Conservation (phyloP, 2,113 vertebrate genomes). For the Okapia johnstoni region DNA sequence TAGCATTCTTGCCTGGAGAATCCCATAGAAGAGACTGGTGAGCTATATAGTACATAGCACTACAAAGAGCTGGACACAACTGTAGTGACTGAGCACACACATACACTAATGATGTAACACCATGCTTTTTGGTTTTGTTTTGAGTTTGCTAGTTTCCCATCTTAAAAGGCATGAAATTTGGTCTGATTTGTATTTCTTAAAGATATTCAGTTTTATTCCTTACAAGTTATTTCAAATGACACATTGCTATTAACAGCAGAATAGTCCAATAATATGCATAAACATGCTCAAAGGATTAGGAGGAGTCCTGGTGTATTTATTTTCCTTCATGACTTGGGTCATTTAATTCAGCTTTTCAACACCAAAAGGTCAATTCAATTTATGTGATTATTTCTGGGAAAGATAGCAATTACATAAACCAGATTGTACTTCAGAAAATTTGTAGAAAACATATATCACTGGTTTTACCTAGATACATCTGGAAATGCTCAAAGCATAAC, state of each 20-base stretch:
- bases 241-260: background rate
- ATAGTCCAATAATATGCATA: background rate
- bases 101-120: background rate
- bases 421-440: background rate
- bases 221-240: background rate
- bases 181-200: constrained; percentile 14
- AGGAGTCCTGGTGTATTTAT: background rate
- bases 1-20: background rate
- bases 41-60: background rate
- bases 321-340: background rate
- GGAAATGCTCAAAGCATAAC: background rate
- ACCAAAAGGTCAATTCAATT: background rate
- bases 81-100: background rate
- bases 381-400: background rate
- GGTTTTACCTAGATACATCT: background rate
- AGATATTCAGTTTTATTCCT: background rate
- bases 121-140: background rate
- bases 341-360: background rate
- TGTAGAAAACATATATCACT: background rate
- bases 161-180: background rate
- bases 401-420: background rate
- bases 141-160: background rate
- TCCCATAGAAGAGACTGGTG: background rate
- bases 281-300: background rate
- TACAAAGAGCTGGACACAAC: rapidly evolving